Evolutionary conservation across 2,113 vertebrate species (phyloP), one percentile per base, ranked within the genome.

Genomic region (Pangasianodon gigas): DNA sequence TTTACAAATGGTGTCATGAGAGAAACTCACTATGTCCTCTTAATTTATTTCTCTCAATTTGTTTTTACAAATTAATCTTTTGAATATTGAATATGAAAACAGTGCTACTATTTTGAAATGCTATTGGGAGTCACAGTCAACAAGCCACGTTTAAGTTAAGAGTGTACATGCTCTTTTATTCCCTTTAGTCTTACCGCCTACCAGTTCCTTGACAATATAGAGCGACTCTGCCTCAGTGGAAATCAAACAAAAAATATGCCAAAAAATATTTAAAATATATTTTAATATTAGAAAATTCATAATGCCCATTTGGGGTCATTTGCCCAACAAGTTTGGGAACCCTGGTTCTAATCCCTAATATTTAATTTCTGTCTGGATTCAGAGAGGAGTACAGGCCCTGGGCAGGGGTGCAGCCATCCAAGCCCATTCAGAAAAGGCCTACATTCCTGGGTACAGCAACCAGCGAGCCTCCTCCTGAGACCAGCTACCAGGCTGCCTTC

Each of bases 331-430:
- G 69, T 74, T 41, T 74, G n/a, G n/a, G 51, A 56, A 32, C 21
- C 1, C 19, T 54, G 60, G 19, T 60, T 84, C 8, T 71, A 71
- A 74, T 91, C 29, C 46, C 11, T 65, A 60, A 52, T 54, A 91
- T 80, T 69, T 84, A 32, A 67, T 75, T 52, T 88, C 37, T 85
- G 19, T 92, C 46, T 89, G 75, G 11, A 88, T 86, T 86, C 88
- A 99, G 98, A 93, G 97, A 98, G 91, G 98, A 99, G 85, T 98
- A 96, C 95, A 96, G 95, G 69, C 96, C 97, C 0, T 98, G 97
- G 98, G 96, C 96, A 21, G 97, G 96, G 92, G 96, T 91, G 84
- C 97, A 95, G 93, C 97, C 97, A 0, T 95, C 97, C 54, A 97
- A 96, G 93, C 94, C 96, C 86, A 93, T 95, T n/a, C 97, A 95